These are phyloP conservation scores for Mactra quadrangularis DNA, from an alignment of 1,140 invertebrate species.

Conservation along the genomic window DNA sequence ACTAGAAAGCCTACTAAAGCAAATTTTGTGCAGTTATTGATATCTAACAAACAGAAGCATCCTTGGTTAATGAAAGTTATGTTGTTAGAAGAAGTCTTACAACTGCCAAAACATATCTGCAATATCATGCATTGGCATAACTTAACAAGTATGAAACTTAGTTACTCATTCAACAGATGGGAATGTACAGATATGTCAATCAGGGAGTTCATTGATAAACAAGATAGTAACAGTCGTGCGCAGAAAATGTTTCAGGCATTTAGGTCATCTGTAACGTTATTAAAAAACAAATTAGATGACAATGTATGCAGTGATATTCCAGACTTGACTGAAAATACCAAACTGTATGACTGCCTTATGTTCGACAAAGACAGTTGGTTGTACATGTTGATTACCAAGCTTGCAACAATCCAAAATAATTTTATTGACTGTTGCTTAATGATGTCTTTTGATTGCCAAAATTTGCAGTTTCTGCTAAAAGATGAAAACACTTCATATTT, in stretches of 20 bases:
- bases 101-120: constrained; percentile 12
- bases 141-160: constrained; percentile 4
- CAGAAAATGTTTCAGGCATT: constrained; percentile 26
- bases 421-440: constrained; percentile 15
- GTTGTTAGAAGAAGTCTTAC: not conserved
- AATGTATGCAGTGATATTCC: not conserved
- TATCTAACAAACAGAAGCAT: not conserved
- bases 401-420: constrained; percentile 34
- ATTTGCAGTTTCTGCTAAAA: constrained; percentile 24
- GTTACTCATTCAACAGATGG: constrained; percentile 31
- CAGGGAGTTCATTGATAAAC: not conserved
- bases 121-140: constrained; percentile 47
- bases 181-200: constrained; percentile 40
- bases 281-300: not conserved
- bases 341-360: constrained; percentile 37
- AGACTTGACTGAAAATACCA: not conserved
- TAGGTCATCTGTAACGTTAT: not conserved
- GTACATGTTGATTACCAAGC: constrained; percentile 9
- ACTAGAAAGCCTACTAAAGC: not conserved
- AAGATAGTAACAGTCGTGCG: not conserved
- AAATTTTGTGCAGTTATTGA: constrained; percentile 12
- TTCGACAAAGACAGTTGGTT: constrained; percentile 10
- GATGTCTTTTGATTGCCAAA: constrained; percentile 24
- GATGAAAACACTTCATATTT: not conserved
- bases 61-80: constrained; percentile 1